phyloP scores from a whole-genome alignment of 2,888 invertebrate genomes.

The Oeneis ivallda region DNA sequence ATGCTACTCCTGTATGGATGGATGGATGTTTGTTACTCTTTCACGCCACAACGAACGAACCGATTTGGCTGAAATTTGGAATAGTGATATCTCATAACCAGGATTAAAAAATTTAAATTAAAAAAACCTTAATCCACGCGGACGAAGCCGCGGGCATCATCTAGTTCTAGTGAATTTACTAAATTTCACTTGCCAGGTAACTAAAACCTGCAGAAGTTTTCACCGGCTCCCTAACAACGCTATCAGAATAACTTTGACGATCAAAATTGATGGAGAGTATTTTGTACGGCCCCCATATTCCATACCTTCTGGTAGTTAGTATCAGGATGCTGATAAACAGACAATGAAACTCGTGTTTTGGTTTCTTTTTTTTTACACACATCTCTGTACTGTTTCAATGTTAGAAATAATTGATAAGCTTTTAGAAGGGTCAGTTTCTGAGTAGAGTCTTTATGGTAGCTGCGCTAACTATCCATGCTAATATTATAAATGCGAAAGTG shows the following conservation, averaged over 20 bases:
- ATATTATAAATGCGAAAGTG: too few relatives aligned
- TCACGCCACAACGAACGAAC: too few relatives aligned
- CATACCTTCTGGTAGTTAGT: not conserved
- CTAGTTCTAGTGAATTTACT: too few relatives aligned
- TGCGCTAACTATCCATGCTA: not conserved
- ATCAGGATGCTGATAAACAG: slow-evolving; percentile 7
- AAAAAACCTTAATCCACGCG: too few relatives aligned
- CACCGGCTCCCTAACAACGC: not conserved
- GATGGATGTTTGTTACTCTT: too few relatives aligned
- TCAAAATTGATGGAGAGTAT: too few relatives aligned
- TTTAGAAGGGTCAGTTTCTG: not conserved
- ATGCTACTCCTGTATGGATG: too few relatives aligned
- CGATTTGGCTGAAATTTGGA: too few relatives aligned
- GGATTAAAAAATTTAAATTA: too few relatives aligned
- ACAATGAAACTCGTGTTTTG: not conserved
- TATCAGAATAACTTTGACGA: not conserved
- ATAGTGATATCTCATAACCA: too few relatives aligned
- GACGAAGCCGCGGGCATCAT: too few relatives aligned
- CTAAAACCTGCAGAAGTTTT: not conserved
- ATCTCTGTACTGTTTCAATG: not conserved
- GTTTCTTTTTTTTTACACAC: not conserved
- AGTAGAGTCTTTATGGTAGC: not conserved
- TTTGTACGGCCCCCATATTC: not conserved
- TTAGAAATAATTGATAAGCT: not conserved
- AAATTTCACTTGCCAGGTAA: too few relatives aligned